phyloP scores from a whole-genome alignment of 2,888 invertebrate genomes.

The Heliconius aoede region DNA sequence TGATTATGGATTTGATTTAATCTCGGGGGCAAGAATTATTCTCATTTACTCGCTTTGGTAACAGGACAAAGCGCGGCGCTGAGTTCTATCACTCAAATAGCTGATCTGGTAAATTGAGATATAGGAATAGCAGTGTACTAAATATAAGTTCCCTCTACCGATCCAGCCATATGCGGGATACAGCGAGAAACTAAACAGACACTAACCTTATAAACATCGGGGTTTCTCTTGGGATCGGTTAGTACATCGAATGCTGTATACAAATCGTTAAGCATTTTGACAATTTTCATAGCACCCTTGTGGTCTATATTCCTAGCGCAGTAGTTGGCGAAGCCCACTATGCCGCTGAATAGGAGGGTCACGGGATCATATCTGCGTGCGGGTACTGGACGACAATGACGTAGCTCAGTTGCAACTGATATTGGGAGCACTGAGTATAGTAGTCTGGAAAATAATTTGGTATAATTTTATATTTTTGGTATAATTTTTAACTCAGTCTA shows the following conservation, averaged over 20 bases:
- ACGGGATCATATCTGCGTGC: constrained; percentile 94
- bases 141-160: neutral
- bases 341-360: constrained; percentile 95
- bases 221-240: constrained; percentile 95
- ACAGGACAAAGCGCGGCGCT: too few species aligned
- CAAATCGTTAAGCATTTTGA: constrained; percentile 95
- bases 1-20: too few species aligned
- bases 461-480: too few species aligned
- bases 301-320: constrained; percentile 96
- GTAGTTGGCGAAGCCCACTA: constrained; percentile 94
- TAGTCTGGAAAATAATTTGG: constrained; percentile 84
- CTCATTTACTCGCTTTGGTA: too few species aligned
- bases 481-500: too few species aligned
- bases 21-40: too few species aligned
- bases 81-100: too few species aligned
- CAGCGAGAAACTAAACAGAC: neutral
- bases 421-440: constrained; percentile 97
- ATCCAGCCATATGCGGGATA: neutral
- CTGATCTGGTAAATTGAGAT: neutral
- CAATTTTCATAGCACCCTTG: constrained; percentile 97
- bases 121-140: neutral
- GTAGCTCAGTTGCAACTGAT: constrained; percentile 96
- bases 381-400: constrained; percentile 95
- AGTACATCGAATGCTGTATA: constrained; percentile 97
- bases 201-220: constrained; percentile 96